Evolutionary conservation across 2,888 invertebrate genomes (phyloP).

Genomic region (Axea sp.): DNA sequence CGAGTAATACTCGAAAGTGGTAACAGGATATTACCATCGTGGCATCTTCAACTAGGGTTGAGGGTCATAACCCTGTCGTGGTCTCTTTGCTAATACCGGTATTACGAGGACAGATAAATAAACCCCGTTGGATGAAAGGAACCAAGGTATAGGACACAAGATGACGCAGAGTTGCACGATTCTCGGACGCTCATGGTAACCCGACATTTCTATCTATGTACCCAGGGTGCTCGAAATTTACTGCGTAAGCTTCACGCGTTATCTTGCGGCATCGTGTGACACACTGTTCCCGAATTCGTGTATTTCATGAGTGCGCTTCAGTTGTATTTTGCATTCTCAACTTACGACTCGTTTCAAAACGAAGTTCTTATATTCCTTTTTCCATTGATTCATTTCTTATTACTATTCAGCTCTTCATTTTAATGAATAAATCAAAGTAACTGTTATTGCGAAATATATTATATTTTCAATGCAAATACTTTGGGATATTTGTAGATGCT

Average conservation of each 20-base stretch:
- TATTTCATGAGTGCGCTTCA: too few relatives aligned
- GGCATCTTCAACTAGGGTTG: conserved; percentile 53
- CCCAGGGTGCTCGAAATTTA: conserved; percentile 56
- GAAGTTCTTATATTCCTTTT: too few relatives aligned
- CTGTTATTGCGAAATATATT: too few relatives aligned
- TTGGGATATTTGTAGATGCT: too few relatives aligned
- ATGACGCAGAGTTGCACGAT: conserved; percentile 46
- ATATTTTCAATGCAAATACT: too few relatives aligned
- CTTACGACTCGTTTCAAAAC: too few relatives aligned
- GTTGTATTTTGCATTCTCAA: too few relatives aligned
- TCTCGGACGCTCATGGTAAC: conserved; percentile 45
- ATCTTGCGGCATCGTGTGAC: conserved; percentile 51
- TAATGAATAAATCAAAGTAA: too few relatives aligned
- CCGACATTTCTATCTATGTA: conserved; percentile 52
- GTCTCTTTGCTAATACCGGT: conserved; percentile 61
- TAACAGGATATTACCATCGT: conserved; percentile 56
- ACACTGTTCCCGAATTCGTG: conserved; percentile 20
- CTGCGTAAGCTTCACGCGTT: conserved; percentile 49
- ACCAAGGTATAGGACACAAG: conserved; percentile 31
- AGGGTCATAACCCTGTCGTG: conserved; percentile 62
- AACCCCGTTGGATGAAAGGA: conserved; percentile 58
- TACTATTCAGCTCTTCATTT: too few relatives aligned
- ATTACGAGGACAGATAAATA: conserved; percentile 63
- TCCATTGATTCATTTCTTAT: too few relatives aligned
- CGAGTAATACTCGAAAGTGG: too few relatives aligned